Conservation (phyloP, 2,113 vertebrate genomes). For the Bubo scandiacus region DNA sequence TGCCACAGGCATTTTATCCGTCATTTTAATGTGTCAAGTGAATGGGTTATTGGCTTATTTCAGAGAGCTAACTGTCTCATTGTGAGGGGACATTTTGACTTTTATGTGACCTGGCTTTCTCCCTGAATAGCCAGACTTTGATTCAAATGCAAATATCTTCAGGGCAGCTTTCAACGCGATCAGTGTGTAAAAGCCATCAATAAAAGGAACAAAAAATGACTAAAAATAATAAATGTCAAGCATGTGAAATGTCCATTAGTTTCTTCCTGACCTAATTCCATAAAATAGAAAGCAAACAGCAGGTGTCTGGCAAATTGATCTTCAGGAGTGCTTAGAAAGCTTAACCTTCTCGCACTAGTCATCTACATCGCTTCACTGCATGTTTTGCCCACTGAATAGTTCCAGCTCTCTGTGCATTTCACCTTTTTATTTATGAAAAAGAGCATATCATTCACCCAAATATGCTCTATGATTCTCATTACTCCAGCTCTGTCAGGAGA, state of each 20-base stretch:
- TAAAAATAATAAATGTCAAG: conserved; percentile 57
- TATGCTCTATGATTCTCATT: neutral
- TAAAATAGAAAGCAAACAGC: conserved; percentile 49
- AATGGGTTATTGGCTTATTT: neutral
- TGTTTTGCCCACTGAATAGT: neutral
- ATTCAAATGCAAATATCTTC: conserved; percentile 48
- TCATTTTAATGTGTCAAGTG: conserved; percentile 42
- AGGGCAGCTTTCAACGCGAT: conserved; percentile 21
- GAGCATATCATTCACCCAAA: neutral
- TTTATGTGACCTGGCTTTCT: conserved; percentile 39
- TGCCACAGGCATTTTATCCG: conserved; percentile 23
- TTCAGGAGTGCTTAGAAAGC: conserved; percentile 26
- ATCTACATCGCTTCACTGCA: neutral
- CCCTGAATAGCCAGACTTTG: neutral
- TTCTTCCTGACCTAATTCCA: conserved; percentile 39
- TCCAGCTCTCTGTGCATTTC: neutral
- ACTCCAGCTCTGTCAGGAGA: neutral
- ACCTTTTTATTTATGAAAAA: neutral
- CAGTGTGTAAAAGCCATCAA: conserved; percentile 7
- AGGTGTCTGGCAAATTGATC: conserved; percentile 28
- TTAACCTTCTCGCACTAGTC: neutral
- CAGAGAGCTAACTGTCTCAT: neutral
- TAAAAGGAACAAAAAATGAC: conserved; percentile 27
- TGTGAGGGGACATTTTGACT: conserved; percentile 9
- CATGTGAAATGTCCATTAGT: neutral